Base-by-base conservation (phyloP, 1,140 invertebrate species). In the Bathynomus jamesi region DNA sequence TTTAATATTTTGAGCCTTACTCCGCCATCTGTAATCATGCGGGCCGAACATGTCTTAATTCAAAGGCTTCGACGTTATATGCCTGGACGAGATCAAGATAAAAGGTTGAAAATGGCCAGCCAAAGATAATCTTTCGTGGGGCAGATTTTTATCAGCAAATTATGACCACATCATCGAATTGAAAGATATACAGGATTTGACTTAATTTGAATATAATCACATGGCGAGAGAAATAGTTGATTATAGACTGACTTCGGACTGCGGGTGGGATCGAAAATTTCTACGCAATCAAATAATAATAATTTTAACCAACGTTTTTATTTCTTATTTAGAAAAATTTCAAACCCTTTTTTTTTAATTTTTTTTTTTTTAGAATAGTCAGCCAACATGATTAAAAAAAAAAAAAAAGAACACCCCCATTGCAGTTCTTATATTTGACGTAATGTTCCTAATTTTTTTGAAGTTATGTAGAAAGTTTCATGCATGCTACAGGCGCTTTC, bases 141-240 rank as follows among this genome's bases (percentile, higher is more conserved):
- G 13, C 13, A 53, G 40, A 53, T 53, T 21, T 53, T 53, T 53
- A 53, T 53, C 40, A 17, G 2, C 11, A 53, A 53, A 53, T 53
- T 53, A 53, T 5, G 40, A 53, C 11, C 21, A 17, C 40, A 21
- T 53, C 40, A 21, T 53, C 40, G 21, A 17, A 53, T 53, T 53
- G 40, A 21, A 53, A 53, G 21, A 53, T 53, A 53, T 53, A 53
- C 40, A n/a, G n/a, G 40, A 5, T 17, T 53, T 53, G 40, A 53
- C 40, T 53, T 53, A 53, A 53, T 53, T 53, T 53, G 40, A 53
- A 53, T 53, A 53, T 53, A 53, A 53, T 53, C 40, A 53, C 40
- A 53, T 53, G 5, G 40, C 21, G 21, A 21, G 40, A 53, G 40
- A 53, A 17, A 53, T 53, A 53, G 40, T 21, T 53, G 40, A 53